Conservation (phyloP, 1,140 invertebrate species). For the Odontomachus brunneus region DNA sequence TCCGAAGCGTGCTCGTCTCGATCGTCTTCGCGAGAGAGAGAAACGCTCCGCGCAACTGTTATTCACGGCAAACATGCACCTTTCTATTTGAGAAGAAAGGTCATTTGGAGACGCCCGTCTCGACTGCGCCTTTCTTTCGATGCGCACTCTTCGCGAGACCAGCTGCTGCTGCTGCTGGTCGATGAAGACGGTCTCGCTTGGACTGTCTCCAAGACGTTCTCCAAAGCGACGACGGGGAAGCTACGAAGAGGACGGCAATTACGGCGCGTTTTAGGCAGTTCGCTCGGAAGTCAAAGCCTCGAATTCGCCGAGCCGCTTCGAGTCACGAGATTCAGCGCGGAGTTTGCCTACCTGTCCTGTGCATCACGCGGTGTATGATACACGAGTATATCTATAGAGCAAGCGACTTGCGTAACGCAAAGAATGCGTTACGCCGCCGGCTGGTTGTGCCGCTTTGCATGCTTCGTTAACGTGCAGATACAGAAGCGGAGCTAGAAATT, state of each 20-base stretch:
- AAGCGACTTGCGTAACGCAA: slow-evolving; percentile 40
- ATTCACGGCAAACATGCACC: slow-evolving; percentile 19
- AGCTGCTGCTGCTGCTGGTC: no score
- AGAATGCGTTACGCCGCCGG: slow-evolving; percentile 8
- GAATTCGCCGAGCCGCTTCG: no score
- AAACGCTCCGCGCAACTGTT: slow-evolving; percentile 44
- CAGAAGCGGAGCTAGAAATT: no score
- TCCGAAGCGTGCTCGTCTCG: slow-evolving; percentile 11
- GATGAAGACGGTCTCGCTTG: neutral
- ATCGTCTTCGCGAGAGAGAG: slow-evolving; percentile 34
- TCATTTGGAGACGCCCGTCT: slow-evolving; percentile 47
- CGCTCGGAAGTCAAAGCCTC: no score
- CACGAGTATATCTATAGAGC: neutral
- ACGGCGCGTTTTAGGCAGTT: neutral
- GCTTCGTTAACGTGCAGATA: no score
- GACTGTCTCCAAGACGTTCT: slow-evolving; percentile 26
- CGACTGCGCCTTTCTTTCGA: slow-evolving; percentile 35
- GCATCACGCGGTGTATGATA: no score
- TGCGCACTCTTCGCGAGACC: neutral
- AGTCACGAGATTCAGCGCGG: no score
- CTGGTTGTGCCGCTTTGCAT: no score
- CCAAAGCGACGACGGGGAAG: slow-evolving; percentile 25
- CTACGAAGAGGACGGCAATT: slow-evolving; percentile 25
- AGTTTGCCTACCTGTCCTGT: no score
- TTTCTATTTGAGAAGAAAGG: slow-evolving; percentile 69